Evolutionary conservation across 2,797 vertebrate species (phyloP), one percentile per base, ranked within the genome.

Genomic region (Pangasius djambal): DNA sequence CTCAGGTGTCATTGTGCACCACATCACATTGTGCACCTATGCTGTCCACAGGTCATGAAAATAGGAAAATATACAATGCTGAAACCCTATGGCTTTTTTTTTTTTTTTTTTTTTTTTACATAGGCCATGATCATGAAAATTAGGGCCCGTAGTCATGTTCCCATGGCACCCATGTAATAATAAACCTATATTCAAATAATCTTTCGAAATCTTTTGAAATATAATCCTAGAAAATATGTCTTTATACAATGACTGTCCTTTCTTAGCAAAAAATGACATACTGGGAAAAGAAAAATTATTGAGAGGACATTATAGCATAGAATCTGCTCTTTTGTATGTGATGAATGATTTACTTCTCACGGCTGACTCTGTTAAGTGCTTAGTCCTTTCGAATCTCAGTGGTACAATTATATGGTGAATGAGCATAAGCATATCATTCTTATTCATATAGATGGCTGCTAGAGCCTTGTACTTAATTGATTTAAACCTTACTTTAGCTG

Each of bases 291-390:
- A 44, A 9, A 52, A 20, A 15, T 2, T 75, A 75, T 50, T 55
- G 48, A 55, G 16, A 57, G 1, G 5, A 34, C 10, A 34, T 22
- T 81, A 37, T 22, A 59, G 50, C 52, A 57, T 37, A 40, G 55
- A 28, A 59, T 59, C 34, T 61, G 9, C 31, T 40, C 55, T 82
- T 59, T 59, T 59, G 31, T 37, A 57, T 3, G 7, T 59, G 31
- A 28, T 57, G 22, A 61, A 82, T 59, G 55, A 82, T 61, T 82
- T 82, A 61, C 22, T 59, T 82, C 31, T 81, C 52, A 59, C n/a
- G 8, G 52, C 52, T 82, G 79, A 81, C 50, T 79, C 44, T 50
- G 74, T 50, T 31, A 78, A 61, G 34, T 82, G 55, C 34, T 82
- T 8, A 12, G 31, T 82, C 55, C 55, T 82, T 82, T 82, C 1